Percentiles rank a stretch among this genome's conserved stretches.
Conservation (phyloP, 2,888 invertebrate genomes). For the Diaperis boleti region DNA sequence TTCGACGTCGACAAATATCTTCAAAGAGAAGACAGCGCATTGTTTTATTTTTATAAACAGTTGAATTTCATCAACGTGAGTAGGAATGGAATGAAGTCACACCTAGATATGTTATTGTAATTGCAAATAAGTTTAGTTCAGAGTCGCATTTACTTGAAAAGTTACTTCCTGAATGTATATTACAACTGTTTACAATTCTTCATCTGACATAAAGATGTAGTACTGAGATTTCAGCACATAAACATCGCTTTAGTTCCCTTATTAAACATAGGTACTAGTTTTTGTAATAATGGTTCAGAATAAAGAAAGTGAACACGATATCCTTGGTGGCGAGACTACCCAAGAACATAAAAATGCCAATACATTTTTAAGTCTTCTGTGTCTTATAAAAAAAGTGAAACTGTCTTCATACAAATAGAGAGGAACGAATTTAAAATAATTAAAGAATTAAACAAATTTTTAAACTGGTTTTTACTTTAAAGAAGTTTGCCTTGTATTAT, state of each 20-base stretch:
- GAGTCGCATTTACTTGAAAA: constrained; percentile 22
- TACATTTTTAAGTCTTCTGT: too few species aligned
- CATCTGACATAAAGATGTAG: constrained; percentile 7
- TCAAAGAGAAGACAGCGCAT: not conserved
- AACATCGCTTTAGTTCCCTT: not conserved
- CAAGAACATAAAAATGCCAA: constrained; percentile 34
- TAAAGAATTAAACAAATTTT: too few species aligned
- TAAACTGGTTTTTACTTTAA: too few species aligned
- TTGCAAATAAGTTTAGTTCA: constrained; percentile 45
- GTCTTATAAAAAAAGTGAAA: too few species aligned
- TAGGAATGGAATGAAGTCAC: constrained; percentile 41
- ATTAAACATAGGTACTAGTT: constrained; percentile 35
- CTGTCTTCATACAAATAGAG: too few species aligned
- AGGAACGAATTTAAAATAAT: too few species aligned
- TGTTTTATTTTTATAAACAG: constrained; percentile 7
- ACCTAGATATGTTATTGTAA: constrained; percentile 48
- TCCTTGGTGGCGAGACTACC: constrained; percentile 53
- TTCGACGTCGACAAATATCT: not conserved
- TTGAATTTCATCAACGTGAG: constrained; percentile 25
- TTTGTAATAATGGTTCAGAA: constrained; percentile 52
- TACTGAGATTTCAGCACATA: not conserved
- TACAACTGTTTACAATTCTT: not conserved
- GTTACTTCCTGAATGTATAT: not conserved
- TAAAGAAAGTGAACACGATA: constrained; percentile 58
- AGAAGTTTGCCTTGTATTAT: not conserved